A percentile compares a stretch with the other conserved stretches of the same genome.
Evolutionary conservation across 2,797 vertebrate genomes (phyloP).

Genomic region (Graptemys geographica): DNA sequence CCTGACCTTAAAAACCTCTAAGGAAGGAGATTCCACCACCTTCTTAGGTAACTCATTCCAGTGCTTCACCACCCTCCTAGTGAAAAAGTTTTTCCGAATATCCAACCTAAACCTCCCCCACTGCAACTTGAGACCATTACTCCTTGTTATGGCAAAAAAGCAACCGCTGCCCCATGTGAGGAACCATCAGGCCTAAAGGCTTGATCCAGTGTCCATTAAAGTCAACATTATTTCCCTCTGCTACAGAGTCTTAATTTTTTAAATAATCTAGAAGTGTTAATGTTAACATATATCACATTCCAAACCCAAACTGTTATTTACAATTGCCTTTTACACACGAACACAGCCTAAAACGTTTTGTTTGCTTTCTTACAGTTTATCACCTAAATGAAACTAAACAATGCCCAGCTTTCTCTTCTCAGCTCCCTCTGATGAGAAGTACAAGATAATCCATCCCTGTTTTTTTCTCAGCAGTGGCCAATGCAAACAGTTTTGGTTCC

Average conservation of each 20-base stretch:
- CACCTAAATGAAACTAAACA: background rate
- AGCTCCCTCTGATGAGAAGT: background rate
- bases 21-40: too few species aligned
- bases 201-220: background rate
- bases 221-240: background rate
- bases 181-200: background rate
- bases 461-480: conserved; percentile 43
- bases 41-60: too few species aligned
- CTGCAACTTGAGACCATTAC: too few species aligned
- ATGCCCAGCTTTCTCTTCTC: background rate
- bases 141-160: too few species aligned
- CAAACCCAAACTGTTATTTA: background rate
- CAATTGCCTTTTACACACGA: background rate
- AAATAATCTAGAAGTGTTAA: background rate
- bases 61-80: too few species aligned
- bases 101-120: too few species aligned
- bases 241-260: background rate
- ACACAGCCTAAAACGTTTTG: background rate
- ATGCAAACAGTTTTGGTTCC: background rate
- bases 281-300: background rate
- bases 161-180: too few species aligned
- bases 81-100: too few species aligned
- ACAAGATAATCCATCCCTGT: background rate
- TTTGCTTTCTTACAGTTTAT: background rate
- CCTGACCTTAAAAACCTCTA: too few species aligned